Percentiles rank a stretch among this genome's conserved stretches.
Conservation (phyloP, 2,797 vertebrate genomes). For the Gymnocypris eckloni region DNA sequence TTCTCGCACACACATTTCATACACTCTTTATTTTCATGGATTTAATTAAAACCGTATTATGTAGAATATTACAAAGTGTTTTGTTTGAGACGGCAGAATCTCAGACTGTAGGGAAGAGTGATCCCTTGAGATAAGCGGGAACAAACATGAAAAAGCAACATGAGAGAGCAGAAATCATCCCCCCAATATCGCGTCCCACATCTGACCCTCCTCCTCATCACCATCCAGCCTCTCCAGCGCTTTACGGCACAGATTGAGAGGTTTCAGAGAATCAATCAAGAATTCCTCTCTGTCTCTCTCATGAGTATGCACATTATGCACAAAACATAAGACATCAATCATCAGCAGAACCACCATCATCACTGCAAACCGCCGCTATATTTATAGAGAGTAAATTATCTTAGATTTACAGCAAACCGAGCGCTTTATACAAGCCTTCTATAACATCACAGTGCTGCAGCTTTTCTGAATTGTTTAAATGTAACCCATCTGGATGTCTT, state of each 20-base stretch:
- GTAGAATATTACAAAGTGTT: constrained; percentile 29
- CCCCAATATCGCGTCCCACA: constrained; percentile 23
- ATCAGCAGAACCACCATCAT: constrained; percentile 32
- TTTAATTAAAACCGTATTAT: constrained; percentile 48
- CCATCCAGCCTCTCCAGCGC: constrained; percentile 15
- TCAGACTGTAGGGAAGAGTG: constrained; percentile 3
- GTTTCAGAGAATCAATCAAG: constrained; percentile 37
- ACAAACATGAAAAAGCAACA: constrained; percentile 17
- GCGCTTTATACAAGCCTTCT: neutral
- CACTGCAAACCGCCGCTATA: constrained; percentile 49
- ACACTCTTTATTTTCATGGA: constrained; percentile 40
- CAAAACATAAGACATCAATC: constrained; percentile 44
- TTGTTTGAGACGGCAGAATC: constrained; percentile 22
- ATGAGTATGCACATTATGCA: constrained; percentile 37
- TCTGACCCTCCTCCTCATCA: constrained; percentile 39
- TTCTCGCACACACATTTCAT: neutral
- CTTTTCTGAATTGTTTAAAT: constrained; percentile 3
- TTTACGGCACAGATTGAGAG: constrained; percentile 39
- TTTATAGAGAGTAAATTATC: constrained; percentile 45
- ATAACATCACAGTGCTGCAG: neutral
- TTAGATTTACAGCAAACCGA: constrained; percentile 15
- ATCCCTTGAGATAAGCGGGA: neutral
- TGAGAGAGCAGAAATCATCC: constrained; percentile 15
- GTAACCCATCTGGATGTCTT: neutral
- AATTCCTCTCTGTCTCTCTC: constrained; percentile 50